Base-by-base conservation (phyloP, 1,140 invertebrate genomes). In the Pogonus chalceus region DNA sequence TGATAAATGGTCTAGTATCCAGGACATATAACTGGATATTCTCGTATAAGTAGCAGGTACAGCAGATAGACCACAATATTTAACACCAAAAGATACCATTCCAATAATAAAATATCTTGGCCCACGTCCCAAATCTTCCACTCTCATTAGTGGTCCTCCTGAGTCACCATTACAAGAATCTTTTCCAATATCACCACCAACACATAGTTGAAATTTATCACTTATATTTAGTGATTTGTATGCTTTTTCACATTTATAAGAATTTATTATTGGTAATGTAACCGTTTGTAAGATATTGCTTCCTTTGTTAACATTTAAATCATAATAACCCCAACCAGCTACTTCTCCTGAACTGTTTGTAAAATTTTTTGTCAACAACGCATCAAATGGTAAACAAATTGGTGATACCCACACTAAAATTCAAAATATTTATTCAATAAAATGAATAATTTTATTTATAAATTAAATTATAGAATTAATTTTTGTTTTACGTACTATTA, bases 41-140 rank as follows among this genome's bases (percentile, higher is more conserved):
- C 67, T 64, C 14, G 72, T 78, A 53, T 79, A 79, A 2, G 79
- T 69, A 1, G 71, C 76, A 1, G 77, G 78, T 1, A 61, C 58
- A 2, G 46, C 52, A 9, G 62, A 58, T 9, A 58, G 56, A 7
- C 72, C 72, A 56, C 82, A 84, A 0, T 69, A 63, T 26, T 73
- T 75, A 1, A 77, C 73, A 0, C 83, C 82, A 58, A 76, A 83
- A 3, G 82, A 83, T 0, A 84, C 79, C n/a, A 84, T 68, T 1
- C 82, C 82, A 1, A 80, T 69, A 20, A 83, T 65, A 12, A 77
- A 69, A 62, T 78, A 76, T 58, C 61, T 62, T 14, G 66, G 56
- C 10, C 56, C 35, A n/a, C 61, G 62, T 20, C 65, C 49, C 0
- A 71, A 67, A 16, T 60, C 58, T 49, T 69, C 68, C 26, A 73